phyloP scores from a whole-genome alignment of 2,797 vertebrate species.

The Acanthurus leucopareius region DNA sequence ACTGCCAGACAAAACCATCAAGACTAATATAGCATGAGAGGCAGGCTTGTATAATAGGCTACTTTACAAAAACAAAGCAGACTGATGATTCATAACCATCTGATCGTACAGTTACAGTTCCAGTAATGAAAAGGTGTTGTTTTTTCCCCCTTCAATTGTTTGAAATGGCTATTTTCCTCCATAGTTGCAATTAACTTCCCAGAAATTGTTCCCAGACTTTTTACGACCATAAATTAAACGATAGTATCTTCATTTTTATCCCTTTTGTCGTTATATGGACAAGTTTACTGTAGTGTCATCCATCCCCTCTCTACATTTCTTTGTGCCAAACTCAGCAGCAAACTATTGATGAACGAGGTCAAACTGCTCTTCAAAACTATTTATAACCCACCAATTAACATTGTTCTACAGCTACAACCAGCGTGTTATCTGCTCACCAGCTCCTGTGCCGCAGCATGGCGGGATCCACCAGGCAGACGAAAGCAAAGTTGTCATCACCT shows the following conservation, averaged over 20 bases:
- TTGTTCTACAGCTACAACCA: no score
- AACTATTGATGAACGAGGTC: conserved; percentile 17
- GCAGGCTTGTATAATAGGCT: conserved; percentile 50
- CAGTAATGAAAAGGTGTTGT: fast-evolving
- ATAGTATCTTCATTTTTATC: no score
- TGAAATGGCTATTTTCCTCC: background rate
- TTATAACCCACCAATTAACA: background rate
- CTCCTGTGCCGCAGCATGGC: conserved; percentile 96
- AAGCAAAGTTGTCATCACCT: conserved; percentile 94
- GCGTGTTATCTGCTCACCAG: conserved; percentile 87
- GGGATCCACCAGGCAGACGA: conserved; percentile 99
- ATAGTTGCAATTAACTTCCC: background rate
- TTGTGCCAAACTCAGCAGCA: conserved; percentile 54
- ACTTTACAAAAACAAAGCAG: conserved; percentile 39
- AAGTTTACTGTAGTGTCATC: background rate
- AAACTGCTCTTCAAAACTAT: background rate
- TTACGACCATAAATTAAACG: fast-evolving
- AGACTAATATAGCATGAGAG: conserved; percentile 9
- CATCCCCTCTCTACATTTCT: conserved; percentile 48
- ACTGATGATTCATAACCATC: conserved; percentile 22
- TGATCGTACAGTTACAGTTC: background rate
- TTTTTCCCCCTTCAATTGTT: background rate
- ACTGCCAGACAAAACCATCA: conserved; percentile 59
- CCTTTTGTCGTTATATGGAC: background rate
- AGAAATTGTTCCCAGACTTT: background rate